Percentiles rank a stretch among this genome's conserved stretches.
Evolutionary conservation across 2,797 vertebrate species (phyloP).

Genomic region (Aldrovandia affinis): DNA sequence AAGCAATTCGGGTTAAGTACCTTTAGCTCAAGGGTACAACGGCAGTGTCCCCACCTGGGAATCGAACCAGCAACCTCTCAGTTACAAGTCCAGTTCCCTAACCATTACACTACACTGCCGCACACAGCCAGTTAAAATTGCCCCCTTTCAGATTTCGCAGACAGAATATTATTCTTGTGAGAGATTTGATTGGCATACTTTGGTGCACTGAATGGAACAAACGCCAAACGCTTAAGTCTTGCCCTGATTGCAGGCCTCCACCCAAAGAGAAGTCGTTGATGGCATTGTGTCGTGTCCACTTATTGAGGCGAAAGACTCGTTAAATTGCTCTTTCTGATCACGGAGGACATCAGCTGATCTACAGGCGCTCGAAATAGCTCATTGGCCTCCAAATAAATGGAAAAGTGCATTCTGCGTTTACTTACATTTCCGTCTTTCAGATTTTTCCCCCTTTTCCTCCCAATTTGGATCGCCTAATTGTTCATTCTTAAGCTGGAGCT

Average conservation of each 20-base stretch:
- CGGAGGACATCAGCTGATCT: background rate
- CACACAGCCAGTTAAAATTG: background rate
- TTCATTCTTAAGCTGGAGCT: too few relatives aligned
- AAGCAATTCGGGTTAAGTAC: too few relatives aligned
- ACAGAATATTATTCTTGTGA: background rate
- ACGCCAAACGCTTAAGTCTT: background rate
- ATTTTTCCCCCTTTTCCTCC: too few relatives aligned
- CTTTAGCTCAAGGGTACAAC: too few relatives aligned
- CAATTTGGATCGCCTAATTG: too few relatives aligned
- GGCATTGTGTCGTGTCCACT: background rate
- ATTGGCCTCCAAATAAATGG: background rate
- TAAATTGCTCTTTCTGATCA: constrained; percentile 10
- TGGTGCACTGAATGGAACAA: background rate
- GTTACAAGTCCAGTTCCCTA: too few relatives aligned
- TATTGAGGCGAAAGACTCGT: background rate
- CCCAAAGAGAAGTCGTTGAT: background rate
- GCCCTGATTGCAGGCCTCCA: background rate
- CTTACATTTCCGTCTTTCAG: too few relatives aligned
- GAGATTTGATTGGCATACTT: background rate
- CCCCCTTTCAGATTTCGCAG: background rate
- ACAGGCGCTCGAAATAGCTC: background rate
- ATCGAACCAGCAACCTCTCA: too few relatives aligned
- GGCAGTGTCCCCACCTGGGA: too few relatives aligned
- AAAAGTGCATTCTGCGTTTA: too few relatives aligned
- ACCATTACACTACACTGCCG: too few relatives aligned